These are phyloP conservation scores for Eupithecia exiguata DNA, from an alignment of 2,888 invertebrate species.

Conservation along the genomic window DNA sequence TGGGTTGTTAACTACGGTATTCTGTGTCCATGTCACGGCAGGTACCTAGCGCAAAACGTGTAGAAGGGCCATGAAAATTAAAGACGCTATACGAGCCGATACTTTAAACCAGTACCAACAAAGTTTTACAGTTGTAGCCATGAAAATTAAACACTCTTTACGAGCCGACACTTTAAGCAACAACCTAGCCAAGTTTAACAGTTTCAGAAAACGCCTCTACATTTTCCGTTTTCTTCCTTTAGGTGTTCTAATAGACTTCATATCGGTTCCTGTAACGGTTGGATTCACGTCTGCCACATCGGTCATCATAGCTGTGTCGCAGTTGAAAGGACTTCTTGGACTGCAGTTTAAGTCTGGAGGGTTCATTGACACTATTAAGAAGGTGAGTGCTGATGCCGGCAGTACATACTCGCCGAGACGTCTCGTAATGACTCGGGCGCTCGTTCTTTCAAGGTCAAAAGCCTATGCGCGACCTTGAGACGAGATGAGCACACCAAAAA, in stretches of 20 bases:
- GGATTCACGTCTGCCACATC: conserved; percentile 96
- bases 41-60: neutral
- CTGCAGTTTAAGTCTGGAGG: conserved; percentile 88
- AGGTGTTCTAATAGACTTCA: conserved; percentile 95
- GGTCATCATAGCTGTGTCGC: conserved; percentile 94
- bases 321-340: conserved; percentile 89
- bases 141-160: neutral
- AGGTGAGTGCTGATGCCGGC: conserved; percentile 62
- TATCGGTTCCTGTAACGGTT: conserved; percentile 94
- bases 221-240: conserved; percentile 34
- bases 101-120: neutral
- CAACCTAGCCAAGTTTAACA: neutral
- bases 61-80: neutral
- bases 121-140: neutral
- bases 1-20: neutral
- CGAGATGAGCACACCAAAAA: too few species aligned
- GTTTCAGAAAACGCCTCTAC: neutral
- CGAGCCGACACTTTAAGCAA: neutral
- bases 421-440: neutral
- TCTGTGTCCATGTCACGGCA: neutral
- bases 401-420: neutral
- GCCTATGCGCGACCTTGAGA: too few species aligned
- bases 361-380: conserved; percentile 89
- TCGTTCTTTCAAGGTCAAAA: too few species aligned
- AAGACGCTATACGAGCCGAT: neutral